Evolutionary conservation across 2,113 vertebrate species (phyloP), one percentile per base, ranked within the genome.

Genomic region (Semnopithecus entellus): DNA sequence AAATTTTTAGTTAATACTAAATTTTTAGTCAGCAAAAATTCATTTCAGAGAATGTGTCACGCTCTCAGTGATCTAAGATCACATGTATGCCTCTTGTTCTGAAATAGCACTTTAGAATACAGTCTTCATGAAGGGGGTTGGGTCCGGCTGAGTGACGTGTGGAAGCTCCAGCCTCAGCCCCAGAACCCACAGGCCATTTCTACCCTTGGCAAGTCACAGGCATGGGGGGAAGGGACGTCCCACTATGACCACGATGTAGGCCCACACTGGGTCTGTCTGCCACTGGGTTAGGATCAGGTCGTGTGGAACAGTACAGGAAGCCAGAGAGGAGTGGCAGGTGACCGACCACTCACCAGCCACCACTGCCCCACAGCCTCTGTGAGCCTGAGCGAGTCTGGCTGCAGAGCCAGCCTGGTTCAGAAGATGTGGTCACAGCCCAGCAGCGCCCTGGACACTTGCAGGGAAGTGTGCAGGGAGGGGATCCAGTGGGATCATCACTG

Each of bases 101-200:
- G 38, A 27, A 75, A 20, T 1, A 2, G 81, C 1, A 11, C 50
- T n/a, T 76, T 52, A 7, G 66, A n/a, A 27, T 2, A 0, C 12
- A 1, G 20, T 3, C 11, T 38, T 57, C 0, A 9, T 9, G 11
- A 4, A 3, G 72, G 32, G 6, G 30, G 0, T 20, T 7, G 7
- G 43, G 20, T 17, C 2, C 0, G 0, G 0, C 23, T 5, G 30
- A 16, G 38, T 43, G 59, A 48, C 6, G 0, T 5, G 1, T 0
- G 5, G 61, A 22, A 0, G 2, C n/a, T 25, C 12, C 12, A 13
- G 4, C 23, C 8, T 11, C 6, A n/a, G 12, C 81, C 32, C 79
- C 52, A 8, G n/a, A 35, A 20, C 23, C 64, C 38, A 1, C 0
- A 2, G n/a, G 55, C 76, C 30, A 3, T 6, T 0, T 55, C 64